Evolutionary conservation across 2,797 vertebrate species (phyloP), one percentile per base, ranked within the genome.

Genomic region (Lutjanus campechanus): DNA sequence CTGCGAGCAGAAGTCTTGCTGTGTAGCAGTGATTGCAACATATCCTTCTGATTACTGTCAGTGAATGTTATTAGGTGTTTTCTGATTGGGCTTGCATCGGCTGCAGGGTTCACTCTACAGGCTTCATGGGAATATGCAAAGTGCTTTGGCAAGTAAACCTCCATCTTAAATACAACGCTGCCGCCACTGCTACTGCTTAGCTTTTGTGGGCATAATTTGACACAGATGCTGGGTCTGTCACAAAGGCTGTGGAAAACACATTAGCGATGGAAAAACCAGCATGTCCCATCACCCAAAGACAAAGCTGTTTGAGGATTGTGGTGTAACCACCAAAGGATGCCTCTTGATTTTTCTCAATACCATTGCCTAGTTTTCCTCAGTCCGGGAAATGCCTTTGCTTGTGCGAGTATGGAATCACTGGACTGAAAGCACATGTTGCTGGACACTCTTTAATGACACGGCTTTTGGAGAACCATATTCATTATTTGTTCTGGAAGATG

Each of bases 31-130:
- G 94, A 95, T 94, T 95, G 94, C 93, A 94, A 93, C 92, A 93
- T 93, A 94, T 94, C 93, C 91, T 86, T 91, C 91, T 95, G 93
- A 95, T 95, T 95, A 94, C 93, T 90, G 91, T 92, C 92, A 91
- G 85, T 82, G 86, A 92, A 91, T 89, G 91, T 93, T 94, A 92
- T 92, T 92, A 88, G 92, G 85, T 91, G 89, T 89, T 88, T 89
- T 91, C 88, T 94, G 93, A 94, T 94, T 94, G 94, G 90, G 84
- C 87, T 87, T 69, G 86, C 81, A 76, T 87, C 67, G 85, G 91
- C 86, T 84, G 86, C 91, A 92, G 90, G 87, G 91, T 90, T 92
- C 85, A 89, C 76, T 84, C 87, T 89, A 84, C 89, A 73, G 87
- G 91, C 90, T 91, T 92, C 88, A 86, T 85, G 85, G 90, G 91